These are phyloP conservation scores for Chaetoderma sp. DNA, from an alignment of 2,888 invertebrate species.

Conservation along the genomic window DNA sequence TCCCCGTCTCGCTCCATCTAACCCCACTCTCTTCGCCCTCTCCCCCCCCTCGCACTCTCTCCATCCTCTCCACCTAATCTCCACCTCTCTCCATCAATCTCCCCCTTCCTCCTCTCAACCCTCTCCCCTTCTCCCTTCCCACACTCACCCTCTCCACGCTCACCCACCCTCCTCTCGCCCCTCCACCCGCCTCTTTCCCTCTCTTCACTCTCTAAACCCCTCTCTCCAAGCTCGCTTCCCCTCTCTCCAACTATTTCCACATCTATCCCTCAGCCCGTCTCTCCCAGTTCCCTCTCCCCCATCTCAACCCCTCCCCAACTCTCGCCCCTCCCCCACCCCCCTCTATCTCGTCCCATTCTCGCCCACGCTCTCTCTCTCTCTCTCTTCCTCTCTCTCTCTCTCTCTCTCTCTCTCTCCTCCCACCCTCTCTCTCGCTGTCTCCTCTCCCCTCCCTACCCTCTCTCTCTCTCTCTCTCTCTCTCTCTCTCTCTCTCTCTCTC, in stretches of 20 bases:
- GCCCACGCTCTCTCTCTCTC: not conserved
- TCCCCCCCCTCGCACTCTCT: too few species aligned
- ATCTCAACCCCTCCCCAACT: not conserved
- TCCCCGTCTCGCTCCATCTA: too few species aligned
- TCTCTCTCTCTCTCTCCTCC: not conserved
- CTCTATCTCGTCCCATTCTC: not conserved
- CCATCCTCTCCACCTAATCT: too few species aligned
- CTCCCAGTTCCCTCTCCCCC: not conserved
- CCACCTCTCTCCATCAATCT: too few species aligned
- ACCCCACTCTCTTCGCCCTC: too few species aligned
- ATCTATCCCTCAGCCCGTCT: slow-evolving; percentile 1
- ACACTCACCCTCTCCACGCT: too few species aligned
- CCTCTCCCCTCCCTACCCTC: too few species aligned
- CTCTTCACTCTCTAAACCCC: not conserved
- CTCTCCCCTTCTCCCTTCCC: too few species aligned
- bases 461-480: not conserved
- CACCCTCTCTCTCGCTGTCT: not conserved
- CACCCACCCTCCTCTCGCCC: too few species aligned
- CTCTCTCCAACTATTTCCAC: slow-evolving; percentile 1
- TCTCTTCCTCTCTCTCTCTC: not conserved
- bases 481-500: not conserved
- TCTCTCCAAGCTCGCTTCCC: not conserved
- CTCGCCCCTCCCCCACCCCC: not conserved
- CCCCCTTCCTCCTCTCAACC: too few species aligned
- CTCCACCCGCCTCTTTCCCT: not conserved